phyloP scores from a whole-genome alignment of 2,797 vertebrate genomes.

The Xiphorhynchus erythropygius region DNA sequence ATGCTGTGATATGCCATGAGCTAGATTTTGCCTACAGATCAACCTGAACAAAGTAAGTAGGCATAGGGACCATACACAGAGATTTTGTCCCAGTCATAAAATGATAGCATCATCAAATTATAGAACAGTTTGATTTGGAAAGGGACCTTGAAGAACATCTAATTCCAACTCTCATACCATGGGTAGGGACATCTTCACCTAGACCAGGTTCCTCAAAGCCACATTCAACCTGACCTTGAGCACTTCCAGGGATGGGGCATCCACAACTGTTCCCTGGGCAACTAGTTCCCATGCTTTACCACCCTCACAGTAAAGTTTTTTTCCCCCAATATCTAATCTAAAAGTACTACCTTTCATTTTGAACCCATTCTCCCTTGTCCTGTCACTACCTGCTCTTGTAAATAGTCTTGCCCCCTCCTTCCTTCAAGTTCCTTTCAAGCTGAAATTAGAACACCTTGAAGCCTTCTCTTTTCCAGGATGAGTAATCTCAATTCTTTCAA shows the following conservation, averaged over 20 bases:
- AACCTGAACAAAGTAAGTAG: not conserved
- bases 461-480: not conserved
- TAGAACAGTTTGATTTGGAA: not conserved
- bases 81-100: not conserved
- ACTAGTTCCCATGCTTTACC: not conserved
- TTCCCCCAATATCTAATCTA: not conserved
- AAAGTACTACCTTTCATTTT: not conserved
- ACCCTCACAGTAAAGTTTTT: not conserved
- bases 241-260: not conserved
- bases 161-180: not conserved
- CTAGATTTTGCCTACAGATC: not conserved
- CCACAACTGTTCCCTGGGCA: fast-evolving
- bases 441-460: not conserved
- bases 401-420: not conserved
- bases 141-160: not conserved
- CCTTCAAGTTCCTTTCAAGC: not conserved
- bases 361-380: not conserved
- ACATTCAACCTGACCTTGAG: not conserved
- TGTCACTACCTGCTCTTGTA: not conserved
- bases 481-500: not conserved
- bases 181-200: not conserved
- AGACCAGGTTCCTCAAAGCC: not conserved
- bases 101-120: not conserved
- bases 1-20: not conserved
- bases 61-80: not conserved